Percentiles rank a stretch among this genome's conserved stretches.
These are phyloP conservation scores for Campylorhamphus procurvoides DNA, from an alignment of 2,113 vertebrate genomes.

Conservation along the genomic window DNA sequence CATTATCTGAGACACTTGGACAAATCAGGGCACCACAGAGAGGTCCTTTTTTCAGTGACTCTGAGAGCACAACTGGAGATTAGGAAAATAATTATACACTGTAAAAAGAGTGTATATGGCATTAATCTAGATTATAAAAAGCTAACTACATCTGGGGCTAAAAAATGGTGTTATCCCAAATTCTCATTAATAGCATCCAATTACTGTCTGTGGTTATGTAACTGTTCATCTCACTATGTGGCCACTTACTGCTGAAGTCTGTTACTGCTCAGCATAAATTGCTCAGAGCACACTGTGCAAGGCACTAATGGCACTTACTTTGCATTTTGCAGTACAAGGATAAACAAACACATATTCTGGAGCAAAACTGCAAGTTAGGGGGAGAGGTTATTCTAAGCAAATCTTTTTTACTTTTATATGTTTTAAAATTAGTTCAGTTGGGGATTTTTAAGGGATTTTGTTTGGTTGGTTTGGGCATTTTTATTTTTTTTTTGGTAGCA, in stretches of 20 bases:
- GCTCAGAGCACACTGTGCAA: not conserved
- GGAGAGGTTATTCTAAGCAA: not conserved
- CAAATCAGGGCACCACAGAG: not conserved
- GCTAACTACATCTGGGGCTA: not conserved
- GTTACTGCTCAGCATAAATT: constrained; percentile 44
- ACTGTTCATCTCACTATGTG: constrained; percentile 53
- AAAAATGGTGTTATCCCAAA: constrained; percentile 40
- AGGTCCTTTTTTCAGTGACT: not conserved
- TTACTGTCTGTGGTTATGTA: constrained; percentile 39
- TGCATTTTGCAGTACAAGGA: constrained; percentile 4
- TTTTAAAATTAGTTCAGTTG: not conserved
- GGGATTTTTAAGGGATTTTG: not conserved
- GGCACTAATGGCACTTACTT: constrained; percentile 30
- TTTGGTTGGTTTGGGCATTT: not conserved
- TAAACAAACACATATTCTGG: constrained; percentile 15
- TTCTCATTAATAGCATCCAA: constrained; percentile 59
- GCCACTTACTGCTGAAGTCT: constrained; percentile 53
- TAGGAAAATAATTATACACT: constrained; percentile 22
- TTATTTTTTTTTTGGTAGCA: not conserved
- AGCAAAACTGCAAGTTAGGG: not conserved
- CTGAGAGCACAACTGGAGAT: not conserved
- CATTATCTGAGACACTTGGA: not conserved
- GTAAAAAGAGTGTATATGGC: not conserved
- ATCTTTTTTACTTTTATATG: not conserved
- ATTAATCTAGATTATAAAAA: constrained; percentile 13